Percentiles rank a stretch among this genome's conserved stretches.
phyloP scores from a whole-genome alignment of 2,113 vertebrate species.

The Callopanchax toddi region DNA sequence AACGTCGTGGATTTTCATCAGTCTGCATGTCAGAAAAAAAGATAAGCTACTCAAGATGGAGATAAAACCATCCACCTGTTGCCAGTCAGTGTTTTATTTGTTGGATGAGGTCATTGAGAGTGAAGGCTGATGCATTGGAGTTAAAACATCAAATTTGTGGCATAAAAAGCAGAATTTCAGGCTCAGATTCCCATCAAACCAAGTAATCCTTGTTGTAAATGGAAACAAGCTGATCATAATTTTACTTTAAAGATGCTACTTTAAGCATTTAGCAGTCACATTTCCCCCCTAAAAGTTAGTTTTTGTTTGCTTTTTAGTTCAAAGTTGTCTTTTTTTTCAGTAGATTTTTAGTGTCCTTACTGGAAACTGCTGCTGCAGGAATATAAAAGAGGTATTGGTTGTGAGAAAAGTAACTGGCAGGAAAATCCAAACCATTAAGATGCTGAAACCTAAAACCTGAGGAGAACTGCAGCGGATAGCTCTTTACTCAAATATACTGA shows the following conservation, averaged over 20 bases:
- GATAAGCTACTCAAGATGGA: conserved; percentile 6
- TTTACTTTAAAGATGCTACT: not conserved
- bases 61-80: not conserved
- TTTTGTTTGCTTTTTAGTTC: no score
- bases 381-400: no score
- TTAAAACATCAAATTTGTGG: no score
- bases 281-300: no score
- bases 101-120: not conserved
- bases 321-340: no score
- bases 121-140: no score
- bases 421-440: not conserved
- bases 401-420: not conserved
- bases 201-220: no score
- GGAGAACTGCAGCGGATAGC: not conserved
- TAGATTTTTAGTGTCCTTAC: not conserved
- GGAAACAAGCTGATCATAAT: no score
- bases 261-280: not conserved
- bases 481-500: not conserved
- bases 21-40: not conserved
- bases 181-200: no score
- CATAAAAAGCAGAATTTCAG: no score
- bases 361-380: not conserved
- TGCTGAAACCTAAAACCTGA: not conserved
- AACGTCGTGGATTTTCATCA: conserved; percentile 24
- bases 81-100: not conserved